Evolutionary conservation across 2,888 invertebrate species (phyloP), one percentile per base, ranked within the genome.

Genomic region (Acronicta leporina): DNA sequence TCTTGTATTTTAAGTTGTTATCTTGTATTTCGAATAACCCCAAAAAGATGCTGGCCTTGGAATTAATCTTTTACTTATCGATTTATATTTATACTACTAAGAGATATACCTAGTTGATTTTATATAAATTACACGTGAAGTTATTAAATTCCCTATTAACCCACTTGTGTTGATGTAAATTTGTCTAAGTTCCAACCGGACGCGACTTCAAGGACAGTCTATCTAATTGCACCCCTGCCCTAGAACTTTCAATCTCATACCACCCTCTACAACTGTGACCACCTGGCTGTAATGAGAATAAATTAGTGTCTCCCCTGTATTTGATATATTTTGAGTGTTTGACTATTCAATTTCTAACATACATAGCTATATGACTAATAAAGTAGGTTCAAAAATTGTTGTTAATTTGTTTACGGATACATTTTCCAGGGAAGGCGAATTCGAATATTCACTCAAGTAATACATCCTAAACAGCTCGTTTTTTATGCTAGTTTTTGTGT

Each of bases 201-300:
- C 71, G 75, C 70, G 67, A 72, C 74, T 80, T 72, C 74, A 60
- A 73, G 40, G 57, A 68, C 77, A 72, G 77, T 80, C 73, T 76
- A 77, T 85, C 75, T 84, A 83, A 85, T 87, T 84, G 82, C 76
- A 72, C 70, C 69, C 69, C 77, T 80, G 80, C 71, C 81, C 85
- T 82, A 82, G 82, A 83, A 86, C 84, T 83, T 84, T 82, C 80
- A 79, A 77, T 80, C 80, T 83, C 77, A 77, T 65, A 63, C 66
- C 66, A 33, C 73, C 75, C 68, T 66, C 61, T 56, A 30, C 54
- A 47, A 55, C 27, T 40, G 44, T 15, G 71, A 55, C 62, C 60
- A 59, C 70, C 72, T n/a, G n/a, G n/a, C n/a, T 73, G 71, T 77
- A 77, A 84, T 77, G 69, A 73, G 75, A 80, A 75, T 64, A 59